Evolutionary conservation across 2,888 invertebrate species (phyloP).

Genomic region (Hyppa rectilinea): DNA sequence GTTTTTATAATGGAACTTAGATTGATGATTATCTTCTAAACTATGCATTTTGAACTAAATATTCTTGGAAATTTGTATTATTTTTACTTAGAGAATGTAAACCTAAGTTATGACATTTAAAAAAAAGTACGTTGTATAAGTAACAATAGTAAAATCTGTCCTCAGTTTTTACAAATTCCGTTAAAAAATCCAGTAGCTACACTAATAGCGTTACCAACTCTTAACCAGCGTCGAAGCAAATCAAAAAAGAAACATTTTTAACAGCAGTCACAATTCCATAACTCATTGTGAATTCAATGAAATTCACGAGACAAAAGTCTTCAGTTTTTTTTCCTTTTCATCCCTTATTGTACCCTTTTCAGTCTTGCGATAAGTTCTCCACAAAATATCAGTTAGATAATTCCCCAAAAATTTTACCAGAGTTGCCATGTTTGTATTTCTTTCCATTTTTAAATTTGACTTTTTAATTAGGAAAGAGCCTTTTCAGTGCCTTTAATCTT

Average conservation of each 20-base stretch:
- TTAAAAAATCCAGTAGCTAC: constrained; percentile 1
- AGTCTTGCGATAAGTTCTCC: constrained; percentile 21
- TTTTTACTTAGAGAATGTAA: too few relatives aligned
- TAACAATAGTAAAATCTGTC: too few relatives aligned
- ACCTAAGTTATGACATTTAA: too few relatives aligned
- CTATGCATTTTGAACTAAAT: too few relatives aligned
- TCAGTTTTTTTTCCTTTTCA: constrained; percentile 37
- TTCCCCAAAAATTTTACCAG: not conserved
- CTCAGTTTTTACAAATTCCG: not conserved
- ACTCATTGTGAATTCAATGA: constrained; percentile 54
- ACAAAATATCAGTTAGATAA: constrained; percentile 45
- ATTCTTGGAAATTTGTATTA: too few relatives aligned
- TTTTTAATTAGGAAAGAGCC: constrained; percentile 85
- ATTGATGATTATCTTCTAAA: too few relatives aligned
- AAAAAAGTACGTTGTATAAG: too few relatives aligned
- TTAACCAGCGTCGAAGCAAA: constrained; percentile 19
- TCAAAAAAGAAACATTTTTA: constrained; percentile 30
- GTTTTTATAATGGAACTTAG: too few relatives aligned
- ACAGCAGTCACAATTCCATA: constrained; percentile 34
- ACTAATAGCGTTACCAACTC: constrained; percentile 33
- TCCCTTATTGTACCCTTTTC: constrained; percentile 20
- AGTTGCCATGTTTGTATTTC: constrained; percentile 68
- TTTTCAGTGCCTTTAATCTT: constrained; percentile 82
- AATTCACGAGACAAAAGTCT: constrained; percentile 25
- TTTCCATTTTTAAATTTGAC: constrained; percentile 81